Evolutionary conservation across 2,888 invertebrate species (phyloP).

Genomic region (Drosophila quinaria): DNA sequence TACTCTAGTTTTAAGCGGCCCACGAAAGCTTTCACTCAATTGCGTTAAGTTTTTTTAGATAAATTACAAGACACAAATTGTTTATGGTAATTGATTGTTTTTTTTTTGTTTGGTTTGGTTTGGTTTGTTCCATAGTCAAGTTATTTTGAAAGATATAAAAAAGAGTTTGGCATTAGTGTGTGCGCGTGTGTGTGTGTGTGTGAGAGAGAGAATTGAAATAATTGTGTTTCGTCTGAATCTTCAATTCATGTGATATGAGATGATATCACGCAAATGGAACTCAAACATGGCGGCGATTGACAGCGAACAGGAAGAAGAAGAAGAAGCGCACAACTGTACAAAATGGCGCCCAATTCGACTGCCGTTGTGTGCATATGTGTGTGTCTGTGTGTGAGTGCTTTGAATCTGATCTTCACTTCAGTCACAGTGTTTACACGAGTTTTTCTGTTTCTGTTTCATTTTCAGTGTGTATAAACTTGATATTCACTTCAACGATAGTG

Average conservation of each 20-base stretch:
- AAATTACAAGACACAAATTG: constrained; percentile 64
- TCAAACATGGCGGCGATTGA: constrained; percentile 56
- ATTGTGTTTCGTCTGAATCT: constrained; percentile 22
- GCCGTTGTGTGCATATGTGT: constrained; percentile 11
- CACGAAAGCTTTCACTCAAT: constrained; percentile 81
- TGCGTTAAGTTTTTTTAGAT: constrained; percentile 46
- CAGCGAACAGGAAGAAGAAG: constrained; percentile 48
- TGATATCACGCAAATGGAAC: constrained; percentile 48
- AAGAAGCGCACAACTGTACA: constrained; percentile 55
- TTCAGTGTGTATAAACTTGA: constrained; percentile 8
- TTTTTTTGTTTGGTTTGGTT: constrained; percentile 25
- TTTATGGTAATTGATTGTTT: constrained; percentile 46
- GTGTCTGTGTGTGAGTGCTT: too few species aligned
- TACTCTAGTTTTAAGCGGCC: constrained; percentile 78
- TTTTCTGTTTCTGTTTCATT: background rate
- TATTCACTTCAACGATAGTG: background rate
- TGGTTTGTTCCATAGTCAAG: constrained; percentile 58
- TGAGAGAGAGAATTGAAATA: constrained; percentile 19
- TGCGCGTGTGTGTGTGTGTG: constrained; percentile 40
- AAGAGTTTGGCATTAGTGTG: constrained; percentile 82
- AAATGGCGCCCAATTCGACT: constrained; percentile 51
- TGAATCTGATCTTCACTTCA: constrained; percentile 9
- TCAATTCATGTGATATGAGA: constrained; percentile 51
- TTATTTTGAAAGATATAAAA: constrained; percentile 78
- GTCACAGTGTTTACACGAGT: constrained; percentile 7